Base-by-base conservation (phyloP, 2,113 vertebrate species). In the Sakesphorus luctuosus region DNA sequence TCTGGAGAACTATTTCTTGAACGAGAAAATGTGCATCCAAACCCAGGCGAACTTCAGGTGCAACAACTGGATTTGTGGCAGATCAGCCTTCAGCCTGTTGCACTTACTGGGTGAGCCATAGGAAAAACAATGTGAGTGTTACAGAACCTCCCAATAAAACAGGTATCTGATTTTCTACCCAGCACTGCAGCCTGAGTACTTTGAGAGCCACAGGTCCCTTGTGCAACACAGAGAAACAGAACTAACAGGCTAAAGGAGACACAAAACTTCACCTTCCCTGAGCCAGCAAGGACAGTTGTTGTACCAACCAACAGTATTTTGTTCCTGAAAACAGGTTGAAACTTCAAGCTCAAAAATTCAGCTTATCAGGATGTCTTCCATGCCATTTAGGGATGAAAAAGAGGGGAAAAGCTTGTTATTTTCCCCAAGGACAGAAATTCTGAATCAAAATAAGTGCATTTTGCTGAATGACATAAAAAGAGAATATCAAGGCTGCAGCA, bases 281-380 rank as follows among this genome's bases (percentile, higher is more conserved):
- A 65, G 53, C 11, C 63, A 46, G 7, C 0, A 1, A 72, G 46
- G 67, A 2, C 4, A 49, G 5, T 1, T 15, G 4, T 26, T 76
- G 50, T 18, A 55, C 19, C 73, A 71, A 18, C 28, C 11, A 7
- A 7, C 17, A 18, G 10, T 6, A 17, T 18, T 78, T 52, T n/a
- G 7, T 46, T 77, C 46, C 36, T 29, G 38, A 56, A 75, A 91
- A n/a, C 12, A 35, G 11, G 4, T 8, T 21, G 58, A 56, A 94
- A 59, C 3, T 46, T 35, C 44, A 31, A 17, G 18, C 20, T 56
- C 7, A 62, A 87, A 81, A 66, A 16, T 16, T 7, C 13, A n/a
- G 4, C 7, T 73, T 85, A 66, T 58, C 6, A 58, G 46, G 18
- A 31, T 24, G 11, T 71, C 40, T 77, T 77, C 47, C 5, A 4